Evolutionary conservation across 2,888 invertebrate genomes (phyloP).

Genomic region (Chymomyza procnemis): DNA sequence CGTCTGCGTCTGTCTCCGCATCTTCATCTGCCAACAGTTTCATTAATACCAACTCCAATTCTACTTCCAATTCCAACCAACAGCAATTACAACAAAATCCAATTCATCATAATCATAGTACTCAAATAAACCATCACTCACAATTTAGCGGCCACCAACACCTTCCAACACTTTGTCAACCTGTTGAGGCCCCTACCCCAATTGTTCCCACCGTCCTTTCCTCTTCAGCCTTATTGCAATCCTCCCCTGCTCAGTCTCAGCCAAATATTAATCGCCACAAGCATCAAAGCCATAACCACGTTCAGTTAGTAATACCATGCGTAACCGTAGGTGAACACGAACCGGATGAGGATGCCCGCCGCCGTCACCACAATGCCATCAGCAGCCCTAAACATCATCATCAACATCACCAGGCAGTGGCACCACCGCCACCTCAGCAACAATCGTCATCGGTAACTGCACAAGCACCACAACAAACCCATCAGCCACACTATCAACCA

Average conservation of each 20-base stretch:
- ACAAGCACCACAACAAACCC: constrained; percentile 31
- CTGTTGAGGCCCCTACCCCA: constrained; percentile 17
- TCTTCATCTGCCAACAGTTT: constrained; percentile 40
- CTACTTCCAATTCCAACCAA: constrained; percentile 76
- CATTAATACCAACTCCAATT: constrained; percentile 65
- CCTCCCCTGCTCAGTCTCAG: constrained; percentile 41
- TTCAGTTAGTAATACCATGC: constrained; percentile 88
- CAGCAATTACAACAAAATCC: constrained; percentile 52
- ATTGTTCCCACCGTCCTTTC: constrained; percentile 22
- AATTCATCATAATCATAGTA: constrained; percentile 37
- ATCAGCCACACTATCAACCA: constrained; percentile 53
- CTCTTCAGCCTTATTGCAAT: constrained; percentile 13
- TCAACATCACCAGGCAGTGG: constrained; percentile 55
- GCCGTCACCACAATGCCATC: constrained; percentile 61
- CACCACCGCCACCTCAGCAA: constrained; percentile 51
- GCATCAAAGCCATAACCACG: constrained; percentile 76
- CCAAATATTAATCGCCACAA: constrained; percentile 69
- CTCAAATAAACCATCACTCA: constrained; percentile 33
- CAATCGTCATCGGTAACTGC: constrained; percentile 52
- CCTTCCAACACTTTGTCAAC: constrained; percentile 36
- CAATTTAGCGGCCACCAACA: constrained; percentile 26
- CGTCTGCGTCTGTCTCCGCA: constrained; percentile 51
- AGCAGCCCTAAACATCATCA: constrained; percentile 67
- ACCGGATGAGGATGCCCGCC: constrained; percentile 81
- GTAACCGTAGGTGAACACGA: constrained; percentile 88